Evolutionary conservation across 2,113 vertebrate species (phyloP), one percentile per base, ranked within the genome.

Genomic region (Microcebus lehilahytsara): DNA sequence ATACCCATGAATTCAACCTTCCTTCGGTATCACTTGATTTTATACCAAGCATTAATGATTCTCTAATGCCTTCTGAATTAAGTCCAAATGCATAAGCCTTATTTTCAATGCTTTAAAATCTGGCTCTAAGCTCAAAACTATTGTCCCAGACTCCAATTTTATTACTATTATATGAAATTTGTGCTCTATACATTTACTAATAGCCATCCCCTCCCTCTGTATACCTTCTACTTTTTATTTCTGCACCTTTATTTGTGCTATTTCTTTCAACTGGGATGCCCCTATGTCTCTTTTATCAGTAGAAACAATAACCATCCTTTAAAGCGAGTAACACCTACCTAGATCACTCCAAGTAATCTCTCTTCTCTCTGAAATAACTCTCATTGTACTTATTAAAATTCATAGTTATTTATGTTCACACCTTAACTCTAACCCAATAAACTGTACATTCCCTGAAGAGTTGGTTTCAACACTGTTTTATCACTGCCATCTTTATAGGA

Each of bases 331-430:
- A 86, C 30, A 74, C 23, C 30, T 75, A 95, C 11, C 13, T 3
- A 79, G 46, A 88, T 81, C 11, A 92, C 53, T 94, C 60, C n/a
- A 93, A 93, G 37, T 85, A 86, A 89, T 32, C 27, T 53, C 23
- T 40, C 42, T 67, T 16, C 3, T 66, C n/a, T 91, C 84, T 86
- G 37, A 75, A 90, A 77, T 88, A 92, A 96, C n/a, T 42, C 2
- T 69, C 22, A 83, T 0, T 84, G 19, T 9, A 69, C 30, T 87
- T 93, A 90, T 16, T 84, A 72, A 91, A 91, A 71, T 87, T 6
- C 30, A 72, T 51, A 67, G 42, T 93, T 83, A 85, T 49, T 58
- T 69, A 85, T 58, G 25, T 60, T 90, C 51, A 86, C 6, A 34
- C 40, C 22, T 74, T 79, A 62, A 69, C 22, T 66, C 17, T 51